Evolutionary conservation across 2,888 invertebrate species (phyloP), one percentile per base, ranked within the genome.

Genomic region (Melanophora roralis): DNA sequence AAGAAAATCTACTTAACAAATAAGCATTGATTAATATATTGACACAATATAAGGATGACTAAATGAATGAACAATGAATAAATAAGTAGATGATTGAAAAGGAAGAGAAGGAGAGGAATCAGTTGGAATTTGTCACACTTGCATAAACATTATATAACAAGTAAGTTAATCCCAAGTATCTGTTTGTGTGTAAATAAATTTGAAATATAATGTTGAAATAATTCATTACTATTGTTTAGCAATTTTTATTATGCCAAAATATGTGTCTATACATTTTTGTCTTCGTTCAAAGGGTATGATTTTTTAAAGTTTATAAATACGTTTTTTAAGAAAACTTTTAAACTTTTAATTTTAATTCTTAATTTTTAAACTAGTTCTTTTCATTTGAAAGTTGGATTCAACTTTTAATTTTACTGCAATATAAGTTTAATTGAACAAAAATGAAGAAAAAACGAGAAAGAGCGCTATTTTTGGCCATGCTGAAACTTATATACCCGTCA

Each of bases 11-110:
- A 86, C 85, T 86, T 86, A 86, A 85, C 84, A 87, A 87, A 87
- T 86, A 86, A 86, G 86, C 86, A 87, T 85, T 86, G 86, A 87
- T 87, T 87, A 87, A 87, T 87, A 86, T 87, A 86, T 87, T 87
- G 86, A 86, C 86, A 87, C 47, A 67, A 67, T 57, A 72, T 16
- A 60, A 59, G 19, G n/a, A 59, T 53, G 59, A 51, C 85, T 85
- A 82, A 78, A 23, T 59, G 36, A 32, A 45, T 57, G 12, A 36
- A 59, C 32, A 27, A 27, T 85, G 82, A 78, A 67, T 78, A 59
- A 19, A n/a, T 57, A 12, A 27, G 9, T 53, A 32, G 34, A n/a
- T 23, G n/a, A 62, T 27, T 53, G 9, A 85, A 84, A 82, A 78
- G 85, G 84, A 82, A 76, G 59, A 77, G 59, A 34, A 9, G 27